Percentiles rank a stretch among this genome's conserved stretches.
phyloP scores from a whole-genome alignment of 2,113 vertebrate species.

The Microcebus lehilahytsara region DNA sequence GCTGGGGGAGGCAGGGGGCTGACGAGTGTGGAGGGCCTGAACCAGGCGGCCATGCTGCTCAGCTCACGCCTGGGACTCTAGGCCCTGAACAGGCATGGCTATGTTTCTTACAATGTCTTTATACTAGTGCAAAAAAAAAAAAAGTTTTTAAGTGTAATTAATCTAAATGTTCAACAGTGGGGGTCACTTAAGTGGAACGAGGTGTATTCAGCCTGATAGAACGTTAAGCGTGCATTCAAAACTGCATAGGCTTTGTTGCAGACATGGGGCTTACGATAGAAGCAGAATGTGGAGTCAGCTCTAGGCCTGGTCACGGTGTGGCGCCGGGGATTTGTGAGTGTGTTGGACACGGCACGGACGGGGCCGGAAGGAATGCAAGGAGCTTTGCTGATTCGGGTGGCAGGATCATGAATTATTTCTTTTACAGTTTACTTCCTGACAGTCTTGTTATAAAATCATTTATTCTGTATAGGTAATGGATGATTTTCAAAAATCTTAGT shows the following conservation, averaged over 20 bases:
- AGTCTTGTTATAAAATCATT: background rate
- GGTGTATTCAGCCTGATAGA: background rate
- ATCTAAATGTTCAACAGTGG: background rate
- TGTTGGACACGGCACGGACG: rapidly evolving
- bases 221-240: background rate
- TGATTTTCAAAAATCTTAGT: background rate
- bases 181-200: background rate
- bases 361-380: background rate
- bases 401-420: background rate
- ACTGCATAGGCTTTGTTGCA: background rate
- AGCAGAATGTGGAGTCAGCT: background rate
- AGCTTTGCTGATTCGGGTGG: background rate
- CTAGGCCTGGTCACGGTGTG: background rate
- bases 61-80: background rate
- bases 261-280: rapidly evolving
- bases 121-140: background rate
- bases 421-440: background rate
- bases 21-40: rapidly evolving
- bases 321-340: background rate
- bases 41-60: rapidly evolving
- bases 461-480: background rate
- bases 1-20: background rate
- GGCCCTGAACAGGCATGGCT: background rate
- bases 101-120: background rate
- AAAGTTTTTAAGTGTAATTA: background rate